Conservation (phyloP, 1,140 invertebrate genomes). For the Oppia nitens region DNA sequence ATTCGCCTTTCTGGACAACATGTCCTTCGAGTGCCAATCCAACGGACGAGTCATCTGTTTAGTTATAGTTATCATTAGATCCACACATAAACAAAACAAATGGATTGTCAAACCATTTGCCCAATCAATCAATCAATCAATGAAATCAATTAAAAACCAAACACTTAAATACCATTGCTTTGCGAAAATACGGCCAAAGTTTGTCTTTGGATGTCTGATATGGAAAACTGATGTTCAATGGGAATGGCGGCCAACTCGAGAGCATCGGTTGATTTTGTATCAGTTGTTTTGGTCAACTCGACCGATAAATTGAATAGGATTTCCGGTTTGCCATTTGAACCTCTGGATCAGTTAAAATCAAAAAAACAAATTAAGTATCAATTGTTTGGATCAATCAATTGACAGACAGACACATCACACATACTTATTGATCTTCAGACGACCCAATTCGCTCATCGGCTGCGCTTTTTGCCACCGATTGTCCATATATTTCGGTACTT, state of each 20-base stretch:
- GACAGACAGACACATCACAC: slow-evolving; percentile 17
- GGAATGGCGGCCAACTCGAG: slow-evolving; percentile 48
- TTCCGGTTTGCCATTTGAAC: slow-evolving; percentile 41
- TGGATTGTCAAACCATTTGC: slow-evolving; percentile 13
- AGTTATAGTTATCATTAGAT: background rate
- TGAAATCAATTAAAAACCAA: background rate
- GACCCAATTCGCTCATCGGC: slow-evolving; percentile 55
- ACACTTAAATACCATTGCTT: slow-evolving; percentile 9
- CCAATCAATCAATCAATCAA: too few relatives aligned
- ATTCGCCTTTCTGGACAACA: slow-evolving; percentile 85
- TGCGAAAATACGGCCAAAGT: slow-evolving; percentile 67
- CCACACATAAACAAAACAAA: background rate
- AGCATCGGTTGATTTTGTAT: background rate
- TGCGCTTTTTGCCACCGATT: slow-evolving; percentile 71
- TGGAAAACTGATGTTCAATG: slow-evolving; percentile 73
- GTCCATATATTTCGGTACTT: slow-evolving; percentile 86
- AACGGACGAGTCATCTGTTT: slow-evolving; percentile 33
- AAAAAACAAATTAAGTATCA: background rate
- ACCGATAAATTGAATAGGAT: slow-evolving; percentile 50
- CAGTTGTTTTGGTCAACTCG: slow-evolving; percentile 39
- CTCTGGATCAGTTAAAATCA: slow-evolving; percentile 19
- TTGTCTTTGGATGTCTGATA: slow-evolving; percentile 69
- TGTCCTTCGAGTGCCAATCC: slow-evolving; percentile 76
- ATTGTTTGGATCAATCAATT: background rate
- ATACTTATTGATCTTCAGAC: slow-evolving; percentile 52